Evolutionary conservation across 2,113 vertebrate species (phyloP).

Genomic region (Condylura cristata): DNA sequence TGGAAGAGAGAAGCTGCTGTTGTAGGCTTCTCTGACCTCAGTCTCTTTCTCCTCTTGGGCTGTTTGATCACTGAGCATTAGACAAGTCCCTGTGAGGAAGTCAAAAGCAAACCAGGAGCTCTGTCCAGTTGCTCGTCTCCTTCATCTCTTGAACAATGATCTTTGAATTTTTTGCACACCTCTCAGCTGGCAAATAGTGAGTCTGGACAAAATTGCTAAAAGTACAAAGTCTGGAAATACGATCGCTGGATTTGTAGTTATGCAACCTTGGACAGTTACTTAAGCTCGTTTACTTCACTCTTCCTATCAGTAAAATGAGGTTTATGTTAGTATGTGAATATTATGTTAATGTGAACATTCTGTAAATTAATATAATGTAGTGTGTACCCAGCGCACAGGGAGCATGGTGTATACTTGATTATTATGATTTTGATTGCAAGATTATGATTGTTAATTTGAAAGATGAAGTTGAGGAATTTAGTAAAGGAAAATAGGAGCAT

Average conservation of each 20-base stretch:
- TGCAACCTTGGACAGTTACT: neutral
- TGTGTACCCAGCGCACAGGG: neutral
- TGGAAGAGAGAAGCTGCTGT: neutral
- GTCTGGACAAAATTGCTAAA: neutral
- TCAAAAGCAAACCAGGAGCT: neutral
- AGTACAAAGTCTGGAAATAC: neutral
- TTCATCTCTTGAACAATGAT: neutral
- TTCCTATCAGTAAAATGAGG: neutral
- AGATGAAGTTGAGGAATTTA: constrained; percentile 12
- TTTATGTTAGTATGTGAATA: neutral
- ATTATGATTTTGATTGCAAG: neutral
- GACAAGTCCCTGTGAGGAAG: neutral
- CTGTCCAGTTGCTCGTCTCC: neutral
- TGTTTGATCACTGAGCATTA: neutral
- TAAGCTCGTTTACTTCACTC: neutral
- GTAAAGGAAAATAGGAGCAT: neutral
- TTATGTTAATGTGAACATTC: neutral
- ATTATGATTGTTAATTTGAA: constrained; percentile 11
- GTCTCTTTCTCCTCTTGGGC: neutral
- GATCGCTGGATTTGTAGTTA: neutral
- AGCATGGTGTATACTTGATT: neutral
- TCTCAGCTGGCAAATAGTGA: neutral
- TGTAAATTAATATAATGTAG: neutral
- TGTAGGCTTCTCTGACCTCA: neutral
- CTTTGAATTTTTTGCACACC: neutral